phyloP scores from a whole-genome alignment of 2,797 vertebrate genomes.

The Sebastes variabilis region DNA sequence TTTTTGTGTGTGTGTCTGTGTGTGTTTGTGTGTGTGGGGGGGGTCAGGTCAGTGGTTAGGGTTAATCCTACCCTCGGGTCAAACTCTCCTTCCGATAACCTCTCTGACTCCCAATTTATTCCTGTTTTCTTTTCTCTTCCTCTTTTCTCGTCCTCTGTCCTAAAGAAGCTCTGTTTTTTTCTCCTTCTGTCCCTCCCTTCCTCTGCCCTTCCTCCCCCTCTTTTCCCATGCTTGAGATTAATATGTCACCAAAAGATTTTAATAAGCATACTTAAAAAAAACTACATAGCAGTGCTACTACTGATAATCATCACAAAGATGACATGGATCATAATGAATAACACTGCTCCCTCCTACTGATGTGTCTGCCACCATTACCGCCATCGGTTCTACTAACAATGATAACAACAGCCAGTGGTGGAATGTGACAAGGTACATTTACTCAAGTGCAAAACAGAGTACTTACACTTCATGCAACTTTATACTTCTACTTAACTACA shows the following conservation, averaged over 20 bases:
- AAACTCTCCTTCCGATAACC: slow-evolving; percentile 40
- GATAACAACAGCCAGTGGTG: rapidly evolving
- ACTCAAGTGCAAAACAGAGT: no score
- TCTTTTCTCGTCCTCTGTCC: neutral
- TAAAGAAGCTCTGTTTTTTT: neutral
- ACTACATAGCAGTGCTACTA: neutral
- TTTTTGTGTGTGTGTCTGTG: neutral
- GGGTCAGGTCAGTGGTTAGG: slow-evolving; percentile 10
- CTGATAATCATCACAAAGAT: neutral
- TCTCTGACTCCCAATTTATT: slow-evolving; percentile 22
- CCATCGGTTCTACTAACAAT: neutral
- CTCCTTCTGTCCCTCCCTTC: no score
- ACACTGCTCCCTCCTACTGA: neutral
- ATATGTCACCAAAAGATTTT: neutral
- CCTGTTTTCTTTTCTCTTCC: slow-evolving; percentile 8
- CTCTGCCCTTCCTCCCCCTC: neutral
- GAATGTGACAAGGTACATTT: no score
- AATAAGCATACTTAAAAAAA: neutral
- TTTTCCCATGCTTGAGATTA: neutral
- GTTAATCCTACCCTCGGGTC: slow-evolving; percentile 44
- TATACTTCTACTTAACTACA: no score
- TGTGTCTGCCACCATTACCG: neutral
- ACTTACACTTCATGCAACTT: no score
- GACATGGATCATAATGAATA: neutral
- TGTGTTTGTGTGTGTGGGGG: neutral